phyloP scores from a whole-genome alignment of 2,888 invertebrate genomes.

The Theretra japonica region DNA sequence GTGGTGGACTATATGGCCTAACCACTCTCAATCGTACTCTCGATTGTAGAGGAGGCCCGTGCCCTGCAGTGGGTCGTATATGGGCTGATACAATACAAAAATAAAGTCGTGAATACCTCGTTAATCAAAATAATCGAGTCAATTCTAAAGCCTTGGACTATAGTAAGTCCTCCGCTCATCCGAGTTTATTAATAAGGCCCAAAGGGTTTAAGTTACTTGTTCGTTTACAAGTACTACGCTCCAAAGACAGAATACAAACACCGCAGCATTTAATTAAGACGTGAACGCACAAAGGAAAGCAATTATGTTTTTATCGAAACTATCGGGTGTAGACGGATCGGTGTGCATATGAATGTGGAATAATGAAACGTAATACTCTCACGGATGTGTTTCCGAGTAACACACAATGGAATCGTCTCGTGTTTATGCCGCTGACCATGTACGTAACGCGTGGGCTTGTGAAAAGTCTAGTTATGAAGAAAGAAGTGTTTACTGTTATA shows the following conservation, averaged over 20 bases:
- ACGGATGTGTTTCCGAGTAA: constrained; percentile 33
- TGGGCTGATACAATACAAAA: too few species aligned
- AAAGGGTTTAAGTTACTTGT: too few species aligned
- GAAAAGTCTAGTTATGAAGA: background rate
- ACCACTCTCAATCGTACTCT: too few species aligned
- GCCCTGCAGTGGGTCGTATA: too few species aligned
- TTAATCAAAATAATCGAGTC: too few species aligned
- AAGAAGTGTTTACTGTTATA: background rate
- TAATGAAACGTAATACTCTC: constrained; percentile 27
- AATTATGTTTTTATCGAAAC: constrained; percentile 23
- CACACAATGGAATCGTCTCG: constrained; percentile 31
- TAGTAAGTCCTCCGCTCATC: too few species aligned
- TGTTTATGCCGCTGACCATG: background rate
- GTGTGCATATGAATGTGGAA: constrained; percentile 18
- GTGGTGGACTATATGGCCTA: too few species aligned
- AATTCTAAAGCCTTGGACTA: too few species aligned
- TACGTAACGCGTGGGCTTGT: background rate
- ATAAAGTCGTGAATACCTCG: too few species aligned
- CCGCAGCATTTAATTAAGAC: background rate
- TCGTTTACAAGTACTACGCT: too few species aligned
- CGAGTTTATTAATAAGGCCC: too few species aligned
- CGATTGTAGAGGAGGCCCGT: too few species aligned
- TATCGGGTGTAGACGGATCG: background rate
- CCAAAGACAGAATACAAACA: background rate
- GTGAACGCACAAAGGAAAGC: background rate